Percentiles rank a stretch among this genome's conserved stretches.
These are phyloP conservation scores for Platanista minor DNA, from an alignment of 2,113 vertebrate species.

Conservation along the genomic window DNA sequence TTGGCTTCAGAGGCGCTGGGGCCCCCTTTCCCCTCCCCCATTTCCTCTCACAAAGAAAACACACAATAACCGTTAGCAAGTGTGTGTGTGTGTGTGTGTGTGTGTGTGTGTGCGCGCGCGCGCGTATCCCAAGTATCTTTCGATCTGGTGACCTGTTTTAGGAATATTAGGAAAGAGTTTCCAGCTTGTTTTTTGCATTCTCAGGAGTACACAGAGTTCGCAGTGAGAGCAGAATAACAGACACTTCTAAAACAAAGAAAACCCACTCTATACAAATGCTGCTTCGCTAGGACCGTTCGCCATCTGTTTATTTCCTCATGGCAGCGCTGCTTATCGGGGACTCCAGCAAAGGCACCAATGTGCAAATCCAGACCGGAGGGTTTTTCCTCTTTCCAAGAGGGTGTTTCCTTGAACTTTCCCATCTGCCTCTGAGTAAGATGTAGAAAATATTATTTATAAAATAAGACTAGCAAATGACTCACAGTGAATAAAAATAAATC, in stretches of 20 bases:
- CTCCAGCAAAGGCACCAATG: not conserved
- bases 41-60: slow-evolving; percentile 83
- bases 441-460: slow-evolving; percentile 23
- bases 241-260: slow-evolving; percentile 48
- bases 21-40: slow-evolving; percentile 72
- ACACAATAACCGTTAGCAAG: slow-evolving; percentile 58
- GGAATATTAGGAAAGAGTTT: not conserved
- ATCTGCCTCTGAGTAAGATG: slow-evolving; percentile 50
- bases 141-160: not conserved
- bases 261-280: not conserved
- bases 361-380: not conserved
- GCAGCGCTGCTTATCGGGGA: not conserved
- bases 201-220: not conserved
- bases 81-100: not conserved
- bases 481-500: slow-evolving; percentile 40
- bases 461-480: slow-evolving; percentile 48
- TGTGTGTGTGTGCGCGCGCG: not conserved
- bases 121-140: slow-evolving; percentile 35
- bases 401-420: slow-evolving; percentile 45
- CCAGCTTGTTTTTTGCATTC: not conserved
- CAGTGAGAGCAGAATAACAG: slow-evolving; percentile 33
- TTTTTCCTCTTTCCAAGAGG: slow-evolving; percentile 55
- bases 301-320: slow-evolving; percentile 41
- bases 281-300: not conserved
- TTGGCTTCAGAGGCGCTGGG: not conserved